Percentiles rank a stretch among this genome's conserved stretches.
These are phyloP conservation scores for Scarus forsteni DNA, from an alignment of 2,797 vertebrate genomes.

Conservation along the genomic window DNA sequence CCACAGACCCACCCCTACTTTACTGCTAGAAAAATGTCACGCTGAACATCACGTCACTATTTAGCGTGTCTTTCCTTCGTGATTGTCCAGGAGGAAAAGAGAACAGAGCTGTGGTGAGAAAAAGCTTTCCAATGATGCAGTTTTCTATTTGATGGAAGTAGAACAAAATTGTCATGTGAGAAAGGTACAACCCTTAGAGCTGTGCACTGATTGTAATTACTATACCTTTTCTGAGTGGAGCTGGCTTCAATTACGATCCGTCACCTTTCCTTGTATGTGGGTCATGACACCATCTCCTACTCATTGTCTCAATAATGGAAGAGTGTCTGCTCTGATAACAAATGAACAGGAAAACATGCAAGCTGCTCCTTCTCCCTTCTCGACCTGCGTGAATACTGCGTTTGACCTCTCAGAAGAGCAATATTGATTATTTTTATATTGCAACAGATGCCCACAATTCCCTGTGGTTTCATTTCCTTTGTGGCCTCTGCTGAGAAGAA, in stretches of 20 bases:
- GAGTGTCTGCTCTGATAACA: conserved; percentile 38
- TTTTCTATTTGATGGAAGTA: conserved; percentile 11
- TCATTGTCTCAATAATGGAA: conserved; percentile 60
- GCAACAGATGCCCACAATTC: conserved; percentile 41
- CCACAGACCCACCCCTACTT: no score
- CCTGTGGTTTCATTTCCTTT: conserved; percentile 23
- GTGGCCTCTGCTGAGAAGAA: neutral
- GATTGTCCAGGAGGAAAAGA: conserved; percentile 46
- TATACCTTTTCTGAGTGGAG: conserved; percentile 53
- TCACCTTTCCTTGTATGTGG: conserved; percentile 51
- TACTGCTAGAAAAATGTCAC: no score
- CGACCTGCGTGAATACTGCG: conserved; percentile 44
- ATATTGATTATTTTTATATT: conserved; percentile 63
- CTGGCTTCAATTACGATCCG: conserved; percentile 63
- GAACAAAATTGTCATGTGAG: neutral
- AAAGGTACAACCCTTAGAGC: conserved; percentile 5
- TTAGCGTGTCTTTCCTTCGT: conserved; percentile 48
- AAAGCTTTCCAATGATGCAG: conserved; percentile 18
- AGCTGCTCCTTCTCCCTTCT: conserved; percentile 19
- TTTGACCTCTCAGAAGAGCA: conserved; percentile 53
- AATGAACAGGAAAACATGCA: conserved; percentile 53
- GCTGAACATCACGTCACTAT: no score
- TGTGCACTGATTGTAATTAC: conserved; percentile 72
- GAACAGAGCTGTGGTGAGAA: conserved; percentile 17
- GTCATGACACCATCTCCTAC: conserved; percentile 58